Evolutionary conservation across 2,888 invertebrate species (phyloP), one percentile per base, ranked within the genome.

Genomic region (Atrina japonica): DNA sequence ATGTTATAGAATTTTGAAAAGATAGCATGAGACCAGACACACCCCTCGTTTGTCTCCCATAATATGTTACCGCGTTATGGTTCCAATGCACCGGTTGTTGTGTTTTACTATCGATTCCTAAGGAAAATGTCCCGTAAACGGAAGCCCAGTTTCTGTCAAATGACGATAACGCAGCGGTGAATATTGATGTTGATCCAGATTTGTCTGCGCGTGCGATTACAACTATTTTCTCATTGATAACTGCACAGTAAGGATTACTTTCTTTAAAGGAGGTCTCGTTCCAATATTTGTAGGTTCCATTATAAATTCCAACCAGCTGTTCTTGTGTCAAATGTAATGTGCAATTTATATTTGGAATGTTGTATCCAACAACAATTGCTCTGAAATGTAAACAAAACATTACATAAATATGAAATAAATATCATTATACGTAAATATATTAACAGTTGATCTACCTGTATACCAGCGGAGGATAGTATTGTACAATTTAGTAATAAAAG

Each of bases 101-200:
- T 2, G 35, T 53, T 1, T 60, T 52, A 1, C 27, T 25, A 61
- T 75, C 58, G 9, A 64, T 43, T 23, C 79, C 86, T 5, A 58
- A 68, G 2, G 82, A 73, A 66, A 89, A 89, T 5, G 53, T 52
- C 0, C 89, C 88, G 25, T 75, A 84, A 1, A 50, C 66, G 0
- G 60, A 18, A n/a, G 75, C 70, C 88, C 88, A 89, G 11, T 76
- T 65, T 0, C 21, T 7, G 63, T 83, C 82, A 70, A 83, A 84
- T 7, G 80, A 52, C 30, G 83, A 75, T 18, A 89, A 73, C 1
- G 85, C 86, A 5, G 66, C 63, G 0, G 88, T 88, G 69, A 89
- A 88, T 3, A 83, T 80, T 30, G 72, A 64, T 3, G 89, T 89
- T 1, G 88, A 87, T 9, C 89, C 89, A 5, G 88, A 88, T 25